Base-by-base conservation (phyloP, 2,888 invertebrate species). In the Colostygia pectinataria region DNA sequence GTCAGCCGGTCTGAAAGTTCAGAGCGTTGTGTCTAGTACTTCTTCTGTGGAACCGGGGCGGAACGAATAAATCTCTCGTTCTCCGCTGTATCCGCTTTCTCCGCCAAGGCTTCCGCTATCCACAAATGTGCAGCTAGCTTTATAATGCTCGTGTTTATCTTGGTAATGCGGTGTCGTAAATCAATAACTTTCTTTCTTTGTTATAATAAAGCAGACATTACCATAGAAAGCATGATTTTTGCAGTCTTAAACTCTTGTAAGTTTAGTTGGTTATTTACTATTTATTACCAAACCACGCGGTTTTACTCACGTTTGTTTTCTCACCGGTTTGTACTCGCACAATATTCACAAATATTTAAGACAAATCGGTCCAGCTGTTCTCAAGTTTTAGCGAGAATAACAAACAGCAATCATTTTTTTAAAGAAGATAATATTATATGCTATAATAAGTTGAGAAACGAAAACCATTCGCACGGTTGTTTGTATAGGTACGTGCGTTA, bases 51-150 rank as follows among this genome's bases (percentile, higher is more conserved):
- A 10, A 23, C 34, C 34, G 34, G 47, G 40, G 57, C 54, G 57
- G 56, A 58, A 56, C 51, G 46, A 55, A 58, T 61, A 61, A 61
- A 61, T 61, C 56, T 56, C 44, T 23, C 51, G 55, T 53, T 53
- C 60, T 56, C 45, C 42, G 39, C 37, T 36, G 45, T 41, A 44
- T 61, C 50, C 50, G 50, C 36, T 44, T 15, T 33, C 44, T 34
- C 50, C 48, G 44, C 51, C 41, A 27, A 49, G 44, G 48, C 28
- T 50, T 52, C 55, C 47, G 52, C 40, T 46, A 31, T 33, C 37
- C 49, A 39, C 15, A 15, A 53, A 42, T 52, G 57, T 55, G 55
- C 39, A 53, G 47, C 53, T 42, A 46, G 53, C 60, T 55, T 54
- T 55, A 49, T 31, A 45, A 29, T 39, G 37, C 42, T 38, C 52